A percentile compares a stretch with the other conserved stretches of the same genome.
These are phyloP conservation scores for Sphaeridia pumilis DNA, from an alignment of 2,888 invertebrate genomes.

Conservation along the genomic window DNA sequence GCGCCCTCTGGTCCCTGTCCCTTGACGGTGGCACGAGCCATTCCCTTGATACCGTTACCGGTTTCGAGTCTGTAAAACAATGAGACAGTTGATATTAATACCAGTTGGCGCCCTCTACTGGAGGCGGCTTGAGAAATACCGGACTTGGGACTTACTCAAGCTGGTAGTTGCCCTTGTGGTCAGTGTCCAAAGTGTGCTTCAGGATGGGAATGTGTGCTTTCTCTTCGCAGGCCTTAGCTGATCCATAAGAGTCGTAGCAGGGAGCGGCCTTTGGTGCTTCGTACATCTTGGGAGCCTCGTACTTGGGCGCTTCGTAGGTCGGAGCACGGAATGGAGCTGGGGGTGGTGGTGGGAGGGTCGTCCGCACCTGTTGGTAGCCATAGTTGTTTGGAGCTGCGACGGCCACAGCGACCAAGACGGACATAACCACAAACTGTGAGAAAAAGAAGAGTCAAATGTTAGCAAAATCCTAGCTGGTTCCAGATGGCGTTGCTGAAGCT, in stretches of 20 bases:
- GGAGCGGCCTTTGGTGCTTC: slow-evolving; percentile 1
- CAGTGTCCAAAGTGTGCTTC: slow-evolving; percentile 17
- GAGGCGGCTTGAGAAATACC: background rate
- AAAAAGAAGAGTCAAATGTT: slow-evolving; percentile 6
- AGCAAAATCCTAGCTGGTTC: too few relatives aligned
- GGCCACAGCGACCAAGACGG: slow-evolving; percentile 14
- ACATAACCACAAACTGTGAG: slow-evolving; percentile 13
- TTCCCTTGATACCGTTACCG: slow-evolving; percentile 2
- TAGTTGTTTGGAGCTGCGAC: slow-evolving; percentile 11
- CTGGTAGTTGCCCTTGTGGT: slow-evolving; percentile 23
- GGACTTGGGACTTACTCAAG: slow-evolving; percentile 17
- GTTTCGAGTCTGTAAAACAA: background rate
- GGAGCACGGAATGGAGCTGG: background rate
- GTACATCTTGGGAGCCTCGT: slow-evolving; percentile 2
- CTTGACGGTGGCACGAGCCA: slow-evolving; percentile 8
- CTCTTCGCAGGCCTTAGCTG: background rate
- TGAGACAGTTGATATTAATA: background rate
- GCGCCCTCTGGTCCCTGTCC: slow-evolving; percentile 14
- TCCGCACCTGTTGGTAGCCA: background rate
- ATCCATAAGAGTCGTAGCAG: background rate
- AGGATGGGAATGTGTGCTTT: slow-evolving; percentile 21
- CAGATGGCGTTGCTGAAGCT: too few relatives aligned
- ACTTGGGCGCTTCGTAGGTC: background rate
- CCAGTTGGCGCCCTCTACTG: background rate
- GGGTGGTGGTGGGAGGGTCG: background rate